These are phyloP conservation scores for Coluber constrictor DNA, from an alignment of 2,797 vertebrate genomes.

Conservation along the genomic window DNA sequence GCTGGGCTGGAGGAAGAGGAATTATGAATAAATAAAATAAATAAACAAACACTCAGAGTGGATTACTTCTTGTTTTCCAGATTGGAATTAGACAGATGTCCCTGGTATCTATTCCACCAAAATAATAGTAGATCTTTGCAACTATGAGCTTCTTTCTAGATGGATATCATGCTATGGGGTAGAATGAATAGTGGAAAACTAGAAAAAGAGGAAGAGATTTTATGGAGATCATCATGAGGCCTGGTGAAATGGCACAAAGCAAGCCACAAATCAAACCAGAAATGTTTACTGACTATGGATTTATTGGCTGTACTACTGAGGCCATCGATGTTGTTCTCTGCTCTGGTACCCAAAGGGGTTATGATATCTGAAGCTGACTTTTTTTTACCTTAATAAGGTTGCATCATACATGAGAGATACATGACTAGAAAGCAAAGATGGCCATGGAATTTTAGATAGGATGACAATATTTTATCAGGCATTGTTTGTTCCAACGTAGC, in stretches of 20 bases:
- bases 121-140: neutral
- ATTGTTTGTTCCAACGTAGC: neutral
- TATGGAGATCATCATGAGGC: neutral
- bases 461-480: neutral
- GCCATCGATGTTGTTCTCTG: neutral
- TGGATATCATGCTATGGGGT: neutral
- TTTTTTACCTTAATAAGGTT: neutral
- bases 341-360: neutral
- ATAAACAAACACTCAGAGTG: neutral
- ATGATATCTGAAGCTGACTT: neutral
- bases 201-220: neutral
- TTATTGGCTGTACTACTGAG: neutral
- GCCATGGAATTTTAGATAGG: neutral
- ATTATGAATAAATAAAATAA: neutral
- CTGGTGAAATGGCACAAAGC: neutral
- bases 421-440: neutral
- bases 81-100: neutral
- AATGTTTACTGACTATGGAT: neutral
- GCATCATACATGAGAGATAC: neutral
- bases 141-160: neutral
- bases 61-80: neutral
- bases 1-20: neutral
- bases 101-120: neutral
- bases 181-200: neutral
- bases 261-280: neutral